phyloP scores from a whole-genome alignment of 2,888 invertebrate genomes.

The Clepsis dumicolana region DNA sequence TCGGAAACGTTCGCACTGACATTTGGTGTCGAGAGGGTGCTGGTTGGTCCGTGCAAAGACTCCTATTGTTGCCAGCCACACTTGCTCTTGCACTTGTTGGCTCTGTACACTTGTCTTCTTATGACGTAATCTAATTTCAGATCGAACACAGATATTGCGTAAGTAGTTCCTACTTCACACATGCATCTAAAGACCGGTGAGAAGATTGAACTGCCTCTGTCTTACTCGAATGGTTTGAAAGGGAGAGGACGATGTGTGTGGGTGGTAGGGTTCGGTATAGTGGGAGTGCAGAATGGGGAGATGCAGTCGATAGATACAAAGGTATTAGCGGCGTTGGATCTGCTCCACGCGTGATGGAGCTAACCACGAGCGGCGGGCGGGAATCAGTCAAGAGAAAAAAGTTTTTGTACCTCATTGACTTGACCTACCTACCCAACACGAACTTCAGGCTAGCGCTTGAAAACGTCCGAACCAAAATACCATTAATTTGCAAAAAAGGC shows the following conservation, averaged over 20 bases:
- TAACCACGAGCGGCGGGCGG: conserved; percentile 14
- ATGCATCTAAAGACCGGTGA: neutral
- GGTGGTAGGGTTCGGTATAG: neutral
- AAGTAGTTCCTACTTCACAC: conserved; percentile 17
- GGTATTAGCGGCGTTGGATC: conserved; percentile 53
- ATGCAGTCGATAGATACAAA: conserved; percentile 53
- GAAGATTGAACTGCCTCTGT: conserved; percentile 15
- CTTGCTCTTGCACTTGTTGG: no score
- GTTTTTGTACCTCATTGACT: no score
- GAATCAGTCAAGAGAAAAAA: neutral
- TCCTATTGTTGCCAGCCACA: no score
- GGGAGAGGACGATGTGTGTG: conserved; percentile 7
- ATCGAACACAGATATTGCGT: conserved; percentile 34
- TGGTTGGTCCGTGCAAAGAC: no score
- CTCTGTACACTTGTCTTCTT: no score
- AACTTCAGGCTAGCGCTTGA: no score
- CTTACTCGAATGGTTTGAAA: conserved; percentile 1
- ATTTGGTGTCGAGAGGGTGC: no score
- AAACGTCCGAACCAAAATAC: no score
- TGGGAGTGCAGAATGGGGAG: neutral
- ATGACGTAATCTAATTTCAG: conserved; percentile 25
- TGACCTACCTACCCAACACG: no score
- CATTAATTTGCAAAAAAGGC: no score
- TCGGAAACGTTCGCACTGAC: no score
- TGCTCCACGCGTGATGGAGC: neutral